phyloP scores from a whole-genome alignment of 2,113 vertebrate species.

The Acinonyx jubatus region DNA sequence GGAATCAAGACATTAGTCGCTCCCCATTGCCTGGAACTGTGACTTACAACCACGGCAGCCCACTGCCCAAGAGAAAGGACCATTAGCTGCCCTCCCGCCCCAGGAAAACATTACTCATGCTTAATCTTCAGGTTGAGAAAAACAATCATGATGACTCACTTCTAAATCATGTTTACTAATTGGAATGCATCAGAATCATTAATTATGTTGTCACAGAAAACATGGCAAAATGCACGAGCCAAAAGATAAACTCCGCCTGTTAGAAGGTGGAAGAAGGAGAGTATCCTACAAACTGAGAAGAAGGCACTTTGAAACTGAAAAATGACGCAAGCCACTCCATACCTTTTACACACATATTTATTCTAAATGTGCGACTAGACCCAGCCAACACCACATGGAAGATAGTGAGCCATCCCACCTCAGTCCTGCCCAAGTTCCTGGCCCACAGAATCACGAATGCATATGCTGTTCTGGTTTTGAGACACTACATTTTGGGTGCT shows the following conservation, averaged over 20 bases:
- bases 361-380: background rate
- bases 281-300: background rate
- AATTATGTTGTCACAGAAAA: background rate
- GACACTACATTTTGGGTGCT: background rate
- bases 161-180: conserved; percentile 30
- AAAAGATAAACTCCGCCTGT: background rate
- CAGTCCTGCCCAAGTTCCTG: background rate
- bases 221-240: background rate
- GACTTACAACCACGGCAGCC: background rate
- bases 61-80: background rate
- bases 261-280: background rate
- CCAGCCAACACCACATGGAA: too few species aligned
- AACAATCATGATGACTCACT: background rate
- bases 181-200: background rate
- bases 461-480: background rate
- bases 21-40: background rate
- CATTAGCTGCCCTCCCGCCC: background rate
- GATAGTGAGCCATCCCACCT: background rate
- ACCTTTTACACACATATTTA: background rate
- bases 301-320: background rate
- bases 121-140: background rate
- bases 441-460: background rate
- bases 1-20: background rate
- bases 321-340: background rate
- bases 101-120: background rate